Percentiles rank a stretch among this genome's conserved stretches.
These are phyloP conservation scores for Craseonycteris thonglongyai DNA, from an alignment of 2,113 vertebrate species.

Conservation along the genomic window DNA sequence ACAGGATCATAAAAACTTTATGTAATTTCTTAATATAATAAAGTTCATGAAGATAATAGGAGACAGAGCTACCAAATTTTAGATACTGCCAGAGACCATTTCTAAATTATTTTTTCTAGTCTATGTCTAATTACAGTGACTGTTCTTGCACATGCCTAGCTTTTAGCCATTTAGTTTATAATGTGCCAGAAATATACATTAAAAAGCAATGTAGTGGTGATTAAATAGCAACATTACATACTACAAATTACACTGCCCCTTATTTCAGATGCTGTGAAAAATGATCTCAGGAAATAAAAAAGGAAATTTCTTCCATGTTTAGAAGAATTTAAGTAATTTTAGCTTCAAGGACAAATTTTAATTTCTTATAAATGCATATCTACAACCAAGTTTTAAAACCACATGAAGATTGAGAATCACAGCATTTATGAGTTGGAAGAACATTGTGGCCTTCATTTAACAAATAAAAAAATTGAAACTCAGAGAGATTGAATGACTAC, in stretches of 20 bases:
- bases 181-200: background rate
- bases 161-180: background rate
- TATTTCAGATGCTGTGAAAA: background rate
- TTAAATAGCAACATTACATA: background rate
- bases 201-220: background rate
- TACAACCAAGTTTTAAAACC: background rate
- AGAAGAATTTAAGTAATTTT: background rate
- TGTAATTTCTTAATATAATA: background rate
- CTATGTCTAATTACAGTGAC: background rate
- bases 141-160: background rate
- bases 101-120: background rate
- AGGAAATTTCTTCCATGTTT: background rate
- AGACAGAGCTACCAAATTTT: background rate
- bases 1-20: background rate
- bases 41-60: background rate
- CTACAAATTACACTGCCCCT: background rate
- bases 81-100: background rate
- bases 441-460: background rate
- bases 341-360: background rate
- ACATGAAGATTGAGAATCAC: background rate
- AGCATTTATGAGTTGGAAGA: background rate
- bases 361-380: background rate
- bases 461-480: background rate
- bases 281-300: slow-evolving; percentile 13
- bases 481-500: background rate